These are phyloP conservation scores for Dilophus febrilis DNA, from an alignment of 2,888 invertebrate genomes.

Conservation along the genomic window DNA sequence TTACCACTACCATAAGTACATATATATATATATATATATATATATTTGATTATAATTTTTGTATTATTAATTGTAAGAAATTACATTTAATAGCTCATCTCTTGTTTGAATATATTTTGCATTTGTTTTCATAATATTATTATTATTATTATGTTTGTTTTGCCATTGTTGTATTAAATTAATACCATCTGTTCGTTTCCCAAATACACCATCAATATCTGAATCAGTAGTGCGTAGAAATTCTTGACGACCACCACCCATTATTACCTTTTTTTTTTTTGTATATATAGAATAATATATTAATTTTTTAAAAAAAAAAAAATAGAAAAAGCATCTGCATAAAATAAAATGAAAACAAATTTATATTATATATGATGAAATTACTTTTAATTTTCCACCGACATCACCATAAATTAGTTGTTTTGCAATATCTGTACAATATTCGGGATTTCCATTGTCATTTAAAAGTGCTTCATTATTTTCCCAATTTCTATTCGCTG, in stretches of 20 bases:
- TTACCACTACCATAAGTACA: no score
- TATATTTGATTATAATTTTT: no score
- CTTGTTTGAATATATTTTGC: conserved; percentile 2
- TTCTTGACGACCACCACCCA: conserved; percentile 58
- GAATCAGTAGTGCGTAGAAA: conserved; percentile 38
- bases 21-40: no score
- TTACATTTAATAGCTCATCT: conserved; percentile 2
- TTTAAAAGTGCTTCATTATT: conserved; percentile 40
- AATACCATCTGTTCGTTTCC: conserved; percentile 38
- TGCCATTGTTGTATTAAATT: conserved; percentile 55
- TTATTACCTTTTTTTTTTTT: conserved; percentile 47
- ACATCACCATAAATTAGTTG: conserved; percentile 49
- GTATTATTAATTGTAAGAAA: background rate
- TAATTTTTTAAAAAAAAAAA: background rate
- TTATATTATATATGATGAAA: conserved; percentile 1
- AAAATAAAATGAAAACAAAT: no score
- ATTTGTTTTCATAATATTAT: conserved; percentile 11
- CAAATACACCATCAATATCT: conserved; percentile 34
- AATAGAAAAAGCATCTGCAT: background rate
- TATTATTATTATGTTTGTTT: conserved; percentile 24
- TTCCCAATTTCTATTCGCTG: conserved; percentile 57
- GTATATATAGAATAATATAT: no score
- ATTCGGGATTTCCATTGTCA: conserved; percentile 30
- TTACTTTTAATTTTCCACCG: conserved; percentile 50
- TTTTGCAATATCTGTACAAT: conserved; percentile 53